Evolutionary conservation across 2,888 invertebrate species (phyloP).

Genomic region (Aradus depressus): DNA sequence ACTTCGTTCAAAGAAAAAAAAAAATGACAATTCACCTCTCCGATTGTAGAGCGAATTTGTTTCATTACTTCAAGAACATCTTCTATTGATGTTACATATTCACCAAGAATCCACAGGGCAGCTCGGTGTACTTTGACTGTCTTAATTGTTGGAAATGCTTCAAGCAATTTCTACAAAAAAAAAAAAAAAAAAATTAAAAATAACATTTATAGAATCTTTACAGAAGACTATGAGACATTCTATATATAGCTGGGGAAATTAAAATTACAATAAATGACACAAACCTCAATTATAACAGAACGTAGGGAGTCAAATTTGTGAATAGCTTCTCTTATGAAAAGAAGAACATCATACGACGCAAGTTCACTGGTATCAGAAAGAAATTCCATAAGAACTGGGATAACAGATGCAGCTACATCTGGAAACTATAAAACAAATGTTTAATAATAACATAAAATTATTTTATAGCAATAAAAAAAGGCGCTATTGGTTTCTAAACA

Average conservation of each 20-base stretch:
- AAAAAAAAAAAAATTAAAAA: conserved; percentile 2
- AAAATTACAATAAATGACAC: not conserved
- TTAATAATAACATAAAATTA: not conserved
- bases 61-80: conserved; percentile 72
- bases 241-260: not conserved
- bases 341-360: conserved; percentile 86
- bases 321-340: conserved; percentile 93
- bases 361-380: conserved; percentile 77
- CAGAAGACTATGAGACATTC: no score
- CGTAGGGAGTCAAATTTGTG: conserved; percentile 77
- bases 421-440: conserved; percentile 52
- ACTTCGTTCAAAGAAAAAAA: no score
- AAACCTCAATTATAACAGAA: conserved; percentile 64
- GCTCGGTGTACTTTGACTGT: conserved; percentile 87
- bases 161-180: conserved; percentile 42
- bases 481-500: no score
- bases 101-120: conserved; percentile 94
- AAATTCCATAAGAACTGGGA: conserved; percentile 90
- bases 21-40: conserved; percentile 44
- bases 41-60: conserved; percentile 60
- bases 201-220: not conserved
- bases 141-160: conserved; percentile 75
- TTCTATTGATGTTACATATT: conserved; percentile 70
- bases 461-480: not conserved
- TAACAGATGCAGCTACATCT: conserved; percentile 85